These are phyloP conservation scores for Hippocampus guttulatus DNA, from an alignment of 2,113 vertebrate genomes.

Conservation along the genomic window DNA sequence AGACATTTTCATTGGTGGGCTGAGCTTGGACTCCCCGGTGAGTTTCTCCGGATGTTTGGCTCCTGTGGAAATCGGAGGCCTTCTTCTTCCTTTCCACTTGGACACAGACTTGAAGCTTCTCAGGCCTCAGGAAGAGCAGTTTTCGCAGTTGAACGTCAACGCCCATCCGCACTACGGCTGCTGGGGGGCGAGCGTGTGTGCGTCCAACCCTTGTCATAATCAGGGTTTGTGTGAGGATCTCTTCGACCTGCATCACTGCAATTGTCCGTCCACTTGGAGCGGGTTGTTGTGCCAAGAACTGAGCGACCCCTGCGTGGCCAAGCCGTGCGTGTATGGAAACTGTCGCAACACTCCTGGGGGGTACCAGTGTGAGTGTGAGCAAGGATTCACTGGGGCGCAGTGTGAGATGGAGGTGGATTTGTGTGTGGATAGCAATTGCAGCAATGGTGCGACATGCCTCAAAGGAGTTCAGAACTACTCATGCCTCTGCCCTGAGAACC, in stretches of 20 bases:
- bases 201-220: slow-evolving; percentile 77
- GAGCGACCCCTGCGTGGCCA: slow-evolving; percentile 67
- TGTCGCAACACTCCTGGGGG: slow-evolving; percentile 62
- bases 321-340: slow-evolving; percentile 83
- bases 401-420: slow-evolving; percentile 75
- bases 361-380: slow-evolving; percentile 78
- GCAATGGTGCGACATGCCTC: slow-evolving; percentile 81
- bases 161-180: slow-evolving; percentile 66
- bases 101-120: slow-evolving; percentile 63
- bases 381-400: slow-evolving; percentile 70
- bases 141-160: slow-evolving; percentile 69
- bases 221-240: slow-evolving; percentile 76
- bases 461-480: slow-evolving; percentile 70
- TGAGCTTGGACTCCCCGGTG: slow-evolving; percentile 36
- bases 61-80: slow-evolving; percentile 77
- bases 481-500: slow-evolving; percentile 80
- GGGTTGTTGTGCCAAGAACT: slow-evolving; percentile 75
- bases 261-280: slow-evolving; percentile 72
- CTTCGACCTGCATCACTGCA: slow-evolving; percentile 74
- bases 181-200: slow-evolving; percentile 67
- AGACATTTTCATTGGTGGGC: slow-evolving; percentile 79
- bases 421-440: slow-evolving; percentile 77
- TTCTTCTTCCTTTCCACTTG: slow-evolving; percentile 78
- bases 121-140: slow-evolving; percentile 81
- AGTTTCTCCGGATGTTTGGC: slow-evolving; percentile 80